Percentiles rank a stretch among this genome's conserved stretches.
These are phyloP conservation scores for Tragelaphus imberbis DNA, from an alignment of 2,113 vertebrate species.

Conservation along the genomic window DNA sequence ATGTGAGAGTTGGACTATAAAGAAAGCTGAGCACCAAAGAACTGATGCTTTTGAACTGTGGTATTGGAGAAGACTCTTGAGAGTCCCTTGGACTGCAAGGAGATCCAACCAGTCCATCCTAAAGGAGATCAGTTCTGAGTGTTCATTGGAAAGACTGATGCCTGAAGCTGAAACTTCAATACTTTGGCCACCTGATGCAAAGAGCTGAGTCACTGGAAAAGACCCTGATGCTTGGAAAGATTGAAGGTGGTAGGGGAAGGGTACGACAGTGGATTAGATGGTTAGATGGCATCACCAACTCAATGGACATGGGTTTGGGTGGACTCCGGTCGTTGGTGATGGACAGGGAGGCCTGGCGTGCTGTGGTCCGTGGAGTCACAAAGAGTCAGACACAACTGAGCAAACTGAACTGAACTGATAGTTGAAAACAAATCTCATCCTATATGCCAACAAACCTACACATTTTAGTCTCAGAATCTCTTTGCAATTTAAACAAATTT, in stretches of 20 bases:
- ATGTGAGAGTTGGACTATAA: no score
- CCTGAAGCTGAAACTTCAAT: not conserved
- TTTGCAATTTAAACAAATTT: not conserved
- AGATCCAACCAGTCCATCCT: not conserved
- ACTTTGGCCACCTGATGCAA: not conserved
- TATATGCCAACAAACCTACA: not conserved
- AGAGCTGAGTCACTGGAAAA: not conserved
- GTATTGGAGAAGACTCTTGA: no score
- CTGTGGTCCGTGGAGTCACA: not conserved
- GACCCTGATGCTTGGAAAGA: not conserved
- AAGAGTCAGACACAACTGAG: not conserved
- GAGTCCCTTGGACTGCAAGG: not conserved
- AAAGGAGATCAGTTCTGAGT: not conserved
- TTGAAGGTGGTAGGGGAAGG: rapidly evolving
- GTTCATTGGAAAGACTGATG: not conserved
- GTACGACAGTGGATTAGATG: not conserved
- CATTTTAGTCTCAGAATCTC: not conserved
- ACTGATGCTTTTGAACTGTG: no score
- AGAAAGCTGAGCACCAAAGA: no score
- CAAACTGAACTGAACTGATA: not conserved
- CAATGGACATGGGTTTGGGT: not conserved
- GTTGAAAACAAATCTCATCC: not conserved
- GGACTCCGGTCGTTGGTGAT: rapidly evolving
- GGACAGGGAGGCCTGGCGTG: not conserved
- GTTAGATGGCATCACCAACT: not conserved